These are phyloP conservation scores for Trinectes maculatus DNA, from an alignment of 2,113 vertebrate species.

Conservation along the genomic window DNA sequence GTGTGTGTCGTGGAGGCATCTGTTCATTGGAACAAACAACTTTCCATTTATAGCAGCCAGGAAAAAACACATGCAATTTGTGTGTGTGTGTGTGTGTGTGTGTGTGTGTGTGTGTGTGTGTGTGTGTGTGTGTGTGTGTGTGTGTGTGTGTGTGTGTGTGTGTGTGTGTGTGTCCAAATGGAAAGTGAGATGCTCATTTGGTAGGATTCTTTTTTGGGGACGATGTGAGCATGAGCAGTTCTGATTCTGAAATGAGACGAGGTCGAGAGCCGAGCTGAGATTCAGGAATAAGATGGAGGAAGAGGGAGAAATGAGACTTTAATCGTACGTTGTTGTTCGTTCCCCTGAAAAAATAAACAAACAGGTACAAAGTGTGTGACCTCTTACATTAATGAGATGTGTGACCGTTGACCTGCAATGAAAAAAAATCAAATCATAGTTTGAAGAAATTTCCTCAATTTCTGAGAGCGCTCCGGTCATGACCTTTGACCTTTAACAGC, in stretches of 20 bases:
- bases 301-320: no score
- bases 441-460: no score
- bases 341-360: no score
- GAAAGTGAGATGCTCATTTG: slow-evolving; percentile 30
- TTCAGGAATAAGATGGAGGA: no score
- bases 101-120: slow-evolving; percentile 9
- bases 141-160: slow-evolving; percentile 33
- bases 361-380: no score
- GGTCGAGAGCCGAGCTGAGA: slow-evolving; percentile 23
- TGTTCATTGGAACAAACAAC: slow-evolving; percentile 67
- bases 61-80: slow-evolving; percentile 36
- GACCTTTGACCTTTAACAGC: no score
- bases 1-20: slow-evolving; percentile 55
- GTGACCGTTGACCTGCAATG: no score
- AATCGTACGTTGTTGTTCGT: no score
- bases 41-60: slow-evolving; percentile 66
- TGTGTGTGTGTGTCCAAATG: slow-evolving; percentile 22
- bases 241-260: slow-evolving; percentile 48
- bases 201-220: slow-evolving; percentile 3
- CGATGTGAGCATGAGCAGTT: slow-evolving; percentile 27
- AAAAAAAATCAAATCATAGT: no score
- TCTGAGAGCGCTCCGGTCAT: no score
- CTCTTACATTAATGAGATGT: no score
- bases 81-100: slow-evolving; percentile 19
- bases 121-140: slow-evolving; percentile 32